Conservation (phyloP, 2,113 vertebrate genomes). For the Nycticryphes semicollaris region DNA sequence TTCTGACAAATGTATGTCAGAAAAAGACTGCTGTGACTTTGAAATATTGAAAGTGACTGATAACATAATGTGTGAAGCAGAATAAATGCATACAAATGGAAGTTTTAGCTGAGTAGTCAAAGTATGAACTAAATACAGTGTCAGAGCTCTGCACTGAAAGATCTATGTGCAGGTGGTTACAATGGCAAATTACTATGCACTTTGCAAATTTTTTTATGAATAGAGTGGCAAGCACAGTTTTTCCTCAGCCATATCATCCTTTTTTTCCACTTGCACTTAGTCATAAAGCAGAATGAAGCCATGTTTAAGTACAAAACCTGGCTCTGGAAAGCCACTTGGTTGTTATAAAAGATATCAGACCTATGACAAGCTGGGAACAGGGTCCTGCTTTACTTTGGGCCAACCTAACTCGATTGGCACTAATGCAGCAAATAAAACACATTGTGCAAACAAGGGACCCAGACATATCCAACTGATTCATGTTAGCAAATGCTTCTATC, state of each 20-base stretch:
- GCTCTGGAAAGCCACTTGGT: neutral
- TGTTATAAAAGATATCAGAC: neutral
- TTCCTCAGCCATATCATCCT: neutral
- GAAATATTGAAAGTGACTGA: slow-evolving; percentile 80
- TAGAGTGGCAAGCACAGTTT: slow-evolving; percentile 39
- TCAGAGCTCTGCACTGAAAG: slow-evolving; percentile 51
- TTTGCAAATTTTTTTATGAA: slow-evolving; percentile 66
- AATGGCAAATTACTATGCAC: slow-evolving; percentile 67
- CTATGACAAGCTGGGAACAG: neutral
- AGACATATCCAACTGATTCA: neutral
- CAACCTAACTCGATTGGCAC: neutral
- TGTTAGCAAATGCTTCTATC: neutral
- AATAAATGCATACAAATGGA: slow-evolving; percentile 81
- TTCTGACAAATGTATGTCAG: slow-evolving; percentile 76
- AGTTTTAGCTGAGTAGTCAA: slow-evolving; percentile 72
- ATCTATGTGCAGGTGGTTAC: slow-evolving; percentile 40
- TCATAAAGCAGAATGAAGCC: neutral
- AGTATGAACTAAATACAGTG: slow-evolving; percentile 71
- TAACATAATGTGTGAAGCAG: slow-evolving; percentile 77
- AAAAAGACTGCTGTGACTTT: slow-evolving; percentile 75
- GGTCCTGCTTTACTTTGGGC: neutral
- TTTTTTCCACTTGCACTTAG: neutral
- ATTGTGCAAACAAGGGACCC: neutral
- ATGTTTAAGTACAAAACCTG: slow-evolving; percentile 6
- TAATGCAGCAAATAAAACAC: neutral